Conservation (phyloP, 1,140 invertebrate genomes). For the Drosophila ercepeae region DNA sequence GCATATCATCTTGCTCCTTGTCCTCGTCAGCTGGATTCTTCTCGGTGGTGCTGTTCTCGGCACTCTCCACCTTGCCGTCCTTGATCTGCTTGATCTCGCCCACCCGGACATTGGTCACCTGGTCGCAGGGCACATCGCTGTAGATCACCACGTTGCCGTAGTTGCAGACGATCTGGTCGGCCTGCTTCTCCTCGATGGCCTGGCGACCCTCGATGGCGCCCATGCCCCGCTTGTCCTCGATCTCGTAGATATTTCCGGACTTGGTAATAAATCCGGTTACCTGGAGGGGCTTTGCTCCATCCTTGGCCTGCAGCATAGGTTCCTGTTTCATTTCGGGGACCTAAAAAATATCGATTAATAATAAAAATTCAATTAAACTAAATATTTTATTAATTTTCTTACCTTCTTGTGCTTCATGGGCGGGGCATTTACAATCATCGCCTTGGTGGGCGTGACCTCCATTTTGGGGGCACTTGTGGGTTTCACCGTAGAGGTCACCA, state of each 20-base stretch:
- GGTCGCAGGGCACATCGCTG: constrained; percentile 77
- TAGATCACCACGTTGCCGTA: constrained; percentile 77
- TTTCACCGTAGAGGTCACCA: constrained; percentile 58
- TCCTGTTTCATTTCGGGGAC: constrained; percentile 22
- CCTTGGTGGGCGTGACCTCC: constrained; percentile 47
- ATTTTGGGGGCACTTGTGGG: constrained; percentile 51
- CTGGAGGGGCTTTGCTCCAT: constrained; percentile 62
- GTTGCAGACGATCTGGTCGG: constrained; percentile 65
- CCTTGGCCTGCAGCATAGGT: constrained; percentile 24
- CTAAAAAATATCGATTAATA: neutral
- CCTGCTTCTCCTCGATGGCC: constrained; percentile 13
- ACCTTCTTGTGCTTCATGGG: constrained; percentile 58
- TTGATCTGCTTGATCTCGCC: constrained; percentile 49
- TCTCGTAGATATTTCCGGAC: constrained; percentile 73
- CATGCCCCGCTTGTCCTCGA: constrained; percentile 66
- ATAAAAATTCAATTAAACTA: neutral
- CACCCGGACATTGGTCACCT: constrained; percentile 68
- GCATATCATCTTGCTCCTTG: neutral
- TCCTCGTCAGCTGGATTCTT: neutral
- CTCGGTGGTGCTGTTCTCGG: constrained; percentile 2
- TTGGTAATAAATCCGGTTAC: constrained; percentile 79
- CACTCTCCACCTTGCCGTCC: constrained; percentile 1
- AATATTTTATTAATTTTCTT: neutral
- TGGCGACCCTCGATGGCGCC: constrained; percentile 72
- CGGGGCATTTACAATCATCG: constrained; percentile 68